phyloP scores from a whole-genome alignment of 92 coral and sea anemone species.

The Isaurus tuberculatus region DNA sequence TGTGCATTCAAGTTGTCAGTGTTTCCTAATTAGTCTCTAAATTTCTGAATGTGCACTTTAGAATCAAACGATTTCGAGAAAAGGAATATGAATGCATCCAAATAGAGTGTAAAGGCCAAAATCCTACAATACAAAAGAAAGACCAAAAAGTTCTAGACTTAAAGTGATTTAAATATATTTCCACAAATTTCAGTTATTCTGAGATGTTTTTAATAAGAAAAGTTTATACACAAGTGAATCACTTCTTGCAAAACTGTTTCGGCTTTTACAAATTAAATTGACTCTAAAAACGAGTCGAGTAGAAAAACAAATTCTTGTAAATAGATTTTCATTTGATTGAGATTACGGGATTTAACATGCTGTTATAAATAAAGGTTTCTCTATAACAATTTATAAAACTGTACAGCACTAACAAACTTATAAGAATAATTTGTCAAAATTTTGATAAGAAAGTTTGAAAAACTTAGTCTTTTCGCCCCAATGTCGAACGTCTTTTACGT shows the following conservation, averaged over 20 bases:
- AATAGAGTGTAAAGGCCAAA: too few relatives aligned
- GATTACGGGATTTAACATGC: not conserved
- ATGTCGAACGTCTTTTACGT: not conserved
- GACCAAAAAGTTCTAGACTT: too few relatives aligned
- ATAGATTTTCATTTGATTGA: not conserved
- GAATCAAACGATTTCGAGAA: too few relatives aligned
- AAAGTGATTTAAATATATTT: too few relatives aligned
- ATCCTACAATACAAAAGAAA: too few relatives aligned
- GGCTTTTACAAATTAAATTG: not conserved
- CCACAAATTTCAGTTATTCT: not conserved
- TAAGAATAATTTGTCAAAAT: slow-evolving; percentile 3
- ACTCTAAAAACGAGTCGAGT: slow-evolving; percentile 10
- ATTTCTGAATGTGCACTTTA: not conserved
- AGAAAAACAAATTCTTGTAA: slow-evolving; percentile 14
- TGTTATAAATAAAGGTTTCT: slow-evolving; percentile 38
- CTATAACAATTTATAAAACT: slow-evolving; percentile 34
- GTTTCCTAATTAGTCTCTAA: not conserved
- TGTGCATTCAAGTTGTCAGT: not conserved
- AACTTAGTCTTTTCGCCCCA: too few relatives aligned
- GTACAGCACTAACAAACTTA: slow-evolving; percentile 22
- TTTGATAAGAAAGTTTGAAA: not conserved
- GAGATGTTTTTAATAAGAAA: not conserved
- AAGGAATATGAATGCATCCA: too few relatives aligned
- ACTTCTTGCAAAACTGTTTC: slow-evolving; percentile 15
- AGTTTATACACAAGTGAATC: not conserved